Base-by-base conservation (phyloP, 2,888 invertebrate species). In the Sepioteuthis lessoniana region DNA sequence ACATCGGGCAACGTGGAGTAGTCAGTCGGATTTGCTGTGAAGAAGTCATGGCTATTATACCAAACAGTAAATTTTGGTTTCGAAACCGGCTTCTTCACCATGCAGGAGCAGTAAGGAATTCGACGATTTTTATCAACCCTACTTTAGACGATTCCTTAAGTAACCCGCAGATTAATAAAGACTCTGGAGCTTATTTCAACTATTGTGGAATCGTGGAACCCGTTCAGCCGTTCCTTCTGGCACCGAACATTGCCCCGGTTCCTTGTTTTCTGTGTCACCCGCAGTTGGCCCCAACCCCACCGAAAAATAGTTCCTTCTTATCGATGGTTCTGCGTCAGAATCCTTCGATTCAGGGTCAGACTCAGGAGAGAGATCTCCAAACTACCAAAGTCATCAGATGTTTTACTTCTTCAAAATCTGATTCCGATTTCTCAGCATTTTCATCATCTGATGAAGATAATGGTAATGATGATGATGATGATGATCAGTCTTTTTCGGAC, bases 1-100 rank as follows among this genome's bases (percentile, higher is more conserved):
- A 96, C 94, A 97, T 98, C 96, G 97, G 97, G 90, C 97, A 97
- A 95, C 97, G 97, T 93, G 97, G 97, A 60, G 97, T 97, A 47
- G 97, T 98, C 92, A 97, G 97, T 94, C 97, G 97, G 94, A 96
- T 96, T 42, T 97, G 97, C 94, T 98, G 98, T 96, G 97, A 98
- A 90, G 97, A 97, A 95, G 97, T 98, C 94, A 93, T 90, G 92
- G 31, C 92, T 1, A 92, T 92, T 10, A 31, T 92, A 38, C 92
- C 92, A 1, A 92, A 31, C 92, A 92, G 92, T 47, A 42, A 92
- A 92, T 28, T 47, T 21, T 92, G 92, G 92, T 47, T 47, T 13
- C 21, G 92, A n/a, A 47, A 92, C n/a, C 42, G 92, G 10, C 92
- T 47, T n/a, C 47, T 92, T 19, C 92, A 92, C 21, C 92, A 92